Conservation (phyloP, 2,113 vertebrate genomes). For the Helogale parvula region DNA sequence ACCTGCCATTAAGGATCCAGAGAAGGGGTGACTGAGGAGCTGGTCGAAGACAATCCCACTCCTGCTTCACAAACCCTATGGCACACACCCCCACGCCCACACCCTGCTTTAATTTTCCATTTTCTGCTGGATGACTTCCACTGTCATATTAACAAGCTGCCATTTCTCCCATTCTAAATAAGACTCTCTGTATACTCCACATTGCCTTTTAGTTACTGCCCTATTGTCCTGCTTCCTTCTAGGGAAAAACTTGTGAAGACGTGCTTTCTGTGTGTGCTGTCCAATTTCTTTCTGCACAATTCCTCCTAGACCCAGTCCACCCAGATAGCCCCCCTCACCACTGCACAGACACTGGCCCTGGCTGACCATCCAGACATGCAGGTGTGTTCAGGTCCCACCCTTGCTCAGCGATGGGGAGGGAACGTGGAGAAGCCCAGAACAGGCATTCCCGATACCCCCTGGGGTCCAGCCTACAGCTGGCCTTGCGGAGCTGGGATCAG, state of each 20-base stretch:
- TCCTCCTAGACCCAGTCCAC: not conserved
- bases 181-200: not conserved
- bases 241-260: not conserved
- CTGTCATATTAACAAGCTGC: not conserved
- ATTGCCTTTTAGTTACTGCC: not conserved
- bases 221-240: not conserved
- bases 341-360: not conserved
- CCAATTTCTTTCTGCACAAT: not conserved
- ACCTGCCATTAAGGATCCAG: not conserved
- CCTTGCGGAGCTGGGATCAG: not conserved
- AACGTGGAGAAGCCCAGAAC: not conserved
- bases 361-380: not conserved
- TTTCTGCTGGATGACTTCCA: constrained; percentile 25
- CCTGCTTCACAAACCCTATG: not conserved
- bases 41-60: not conserved
- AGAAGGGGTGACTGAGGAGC: not conserved
- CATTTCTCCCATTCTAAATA: not conserved
- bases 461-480: not conserved
- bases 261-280: not conserved
- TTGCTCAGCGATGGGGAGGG: not conserved
- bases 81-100: too few species aligned
- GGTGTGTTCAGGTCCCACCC: not conserved
- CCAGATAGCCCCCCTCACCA: fast-evolving
- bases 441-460: not conserved
- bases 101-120: not conserved